Evolutionary conservation across 1,140 invertebrate species (phyloP).

Genomic region (Lasaia peninsularis): DNA sequence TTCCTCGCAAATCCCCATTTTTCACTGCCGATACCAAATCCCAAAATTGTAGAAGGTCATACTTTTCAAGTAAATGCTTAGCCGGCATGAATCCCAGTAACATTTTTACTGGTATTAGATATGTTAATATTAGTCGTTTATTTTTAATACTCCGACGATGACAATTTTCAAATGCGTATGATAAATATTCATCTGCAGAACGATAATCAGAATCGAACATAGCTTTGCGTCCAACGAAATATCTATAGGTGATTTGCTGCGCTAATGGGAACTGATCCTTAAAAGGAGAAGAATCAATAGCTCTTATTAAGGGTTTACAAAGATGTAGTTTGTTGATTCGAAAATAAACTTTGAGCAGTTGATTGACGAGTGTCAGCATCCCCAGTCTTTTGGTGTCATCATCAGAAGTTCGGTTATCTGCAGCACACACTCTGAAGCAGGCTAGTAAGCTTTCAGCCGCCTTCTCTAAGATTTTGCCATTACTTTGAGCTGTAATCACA

Average conservation of each 20-base stretch:
- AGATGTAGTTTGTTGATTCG: constrained; percentile 97
- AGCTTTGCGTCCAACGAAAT: constrained; percentile 97
- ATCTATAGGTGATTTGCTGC: constrained; percentile 96
- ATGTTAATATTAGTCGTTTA: constrained; percentile 96
- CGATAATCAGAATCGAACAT: constrained; percentile 99
- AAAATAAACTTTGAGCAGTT: constrained; percentile 98
- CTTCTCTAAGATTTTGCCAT: constrained; percentile 87
- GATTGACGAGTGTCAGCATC: constrained; percentile 97
- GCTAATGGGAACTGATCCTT: constrained; percentile 92
- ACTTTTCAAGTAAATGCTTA: constrained; percentile 88
- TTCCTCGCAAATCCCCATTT: constrained; percentile 90
- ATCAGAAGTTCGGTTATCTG: constrained; percentile 91
- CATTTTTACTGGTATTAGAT: constrained; percentile 98
- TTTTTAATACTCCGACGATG: constrained; percentile 90
- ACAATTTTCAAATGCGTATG: constrained; percentile 95
- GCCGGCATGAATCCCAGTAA: constrained; percentile 94
- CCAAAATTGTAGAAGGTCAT: constrained; percentile 93
- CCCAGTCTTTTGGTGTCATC: constrained; percentile 96
- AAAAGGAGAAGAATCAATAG: constrained; percentile 93
- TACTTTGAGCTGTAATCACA: constrained; percentile 56
- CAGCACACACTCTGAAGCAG: constrained; percentile 96
- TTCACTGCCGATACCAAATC: constrained; percentile 92
- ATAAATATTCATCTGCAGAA: constrained; percentile 92
- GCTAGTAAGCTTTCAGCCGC: constrained; percentile 96
- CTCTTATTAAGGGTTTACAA: constrained; percentile 96